Evolutionary conservation across 1,140 invertebrate genomes (phyloP).

Genomic region (Drosophila nigrodunni): DNA sequence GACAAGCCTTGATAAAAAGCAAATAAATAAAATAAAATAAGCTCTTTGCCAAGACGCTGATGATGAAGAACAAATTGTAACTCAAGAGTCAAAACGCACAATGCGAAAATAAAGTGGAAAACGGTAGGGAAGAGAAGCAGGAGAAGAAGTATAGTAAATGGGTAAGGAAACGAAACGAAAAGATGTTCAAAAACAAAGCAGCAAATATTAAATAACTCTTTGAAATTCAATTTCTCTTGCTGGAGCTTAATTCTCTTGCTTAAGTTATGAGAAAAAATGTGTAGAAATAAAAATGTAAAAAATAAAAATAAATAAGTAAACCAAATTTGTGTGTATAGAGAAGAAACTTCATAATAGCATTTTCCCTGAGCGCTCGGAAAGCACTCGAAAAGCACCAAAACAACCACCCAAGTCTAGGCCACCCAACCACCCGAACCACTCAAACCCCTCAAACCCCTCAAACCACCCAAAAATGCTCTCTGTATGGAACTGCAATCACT

Average conservation of each 20-base stretch:
- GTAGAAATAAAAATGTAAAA: not conserved
- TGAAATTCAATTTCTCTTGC: constrained; percentile 70
- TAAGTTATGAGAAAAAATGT: constrained; percentile 9
- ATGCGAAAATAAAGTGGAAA: constrained; percentile 3
- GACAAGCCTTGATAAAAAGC: constrained; percentile 21
- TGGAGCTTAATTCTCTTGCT: constrained; percentile 71
- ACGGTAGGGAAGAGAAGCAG: not conserved
- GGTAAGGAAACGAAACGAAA: not conserved
- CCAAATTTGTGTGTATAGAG: not conserved
- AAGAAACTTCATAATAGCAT: constrained; percentile 64
- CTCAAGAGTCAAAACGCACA: constrained; percentile 6
- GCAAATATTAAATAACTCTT: constrained; percentile 68
- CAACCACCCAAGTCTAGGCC: not conserved
- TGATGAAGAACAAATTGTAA: constrained; percentile 14
- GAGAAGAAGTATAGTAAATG: not conserved
- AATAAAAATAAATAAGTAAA: no score
- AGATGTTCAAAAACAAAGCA: not conserved
- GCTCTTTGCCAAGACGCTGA: constrained; percentile 20
- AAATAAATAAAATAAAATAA: constrained; percentile 44
- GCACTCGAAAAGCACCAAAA: not conserved
- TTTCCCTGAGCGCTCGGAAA: constrained; percentile 24
- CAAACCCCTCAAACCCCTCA: not conserved
- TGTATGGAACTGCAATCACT: constrained; percentile 6
- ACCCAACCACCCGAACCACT: constrained; percentile 8
- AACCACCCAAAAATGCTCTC: constrained; percentile 15